A percentile compares a stretch with the other conserved stretches of the same genome.
phyloP scores from a whole-genome alignment of 2,113 vertebrate species.

The Jacana jacana region DNA sequence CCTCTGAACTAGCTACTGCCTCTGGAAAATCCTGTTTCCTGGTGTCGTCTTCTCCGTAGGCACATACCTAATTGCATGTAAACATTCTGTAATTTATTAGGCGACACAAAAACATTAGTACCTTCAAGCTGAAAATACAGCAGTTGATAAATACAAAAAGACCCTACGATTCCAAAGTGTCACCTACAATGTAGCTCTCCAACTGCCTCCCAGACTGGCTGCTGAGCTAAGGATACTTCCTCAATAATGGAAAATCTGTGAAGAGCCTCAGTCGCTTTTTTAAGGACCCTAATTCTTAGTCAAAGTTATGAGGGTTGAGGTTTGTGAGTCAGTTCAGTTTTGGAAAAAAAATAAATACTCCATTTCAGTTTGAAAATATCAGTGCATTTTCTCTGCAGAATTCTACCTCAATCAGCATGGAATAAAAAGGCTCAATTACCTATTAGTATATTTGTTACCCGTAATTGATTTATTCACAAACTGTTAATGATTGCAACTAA shows the following conservation, averaged over 20 bases:
- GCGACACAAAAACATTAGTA: not conserved
- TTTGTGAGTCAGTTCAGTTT: not conserved
- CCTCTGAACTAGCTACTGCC: constrained; percentile 59
- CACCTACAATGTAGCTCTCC: not conserved
- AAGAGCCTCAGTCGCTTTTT: not conserved
- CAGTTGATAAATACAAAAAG: not conserved
- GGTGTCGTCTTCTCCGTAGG: constrained; percentile 18
- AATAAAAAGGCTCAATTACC: not conserved
- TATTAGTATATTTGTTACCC: not conserved
- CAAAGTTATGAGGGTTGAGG: not conserved
- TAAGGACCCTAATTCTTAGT: not conserved
- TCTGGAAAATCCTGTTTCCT: constrained; percentile 55
- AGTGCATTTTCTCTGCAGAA: not conserved
- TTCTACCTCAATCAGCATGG: not conserved
- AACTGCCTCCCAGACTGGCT: not conserved
- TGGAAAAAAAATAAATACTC: not conserved
- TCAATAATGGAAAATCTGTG: not conserved
- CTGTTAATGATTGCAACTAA: not conserved
- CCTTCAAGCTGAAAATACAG: constrained; percentile 27
- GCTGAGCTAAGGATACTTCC: not conserved
- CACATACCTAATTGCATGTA: constrained; percentile 44
- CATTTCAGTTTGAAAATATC: not conserved
- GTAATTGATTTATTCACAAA: not conserved
- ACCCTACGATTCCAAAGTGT: not conserved
- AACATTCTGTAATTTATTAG: constrained; percentile 44